Evolutionary conservation across 1,140 invertebrate species (phyloP).

Genomic region (Philopotamus ludificatus): DNA sequence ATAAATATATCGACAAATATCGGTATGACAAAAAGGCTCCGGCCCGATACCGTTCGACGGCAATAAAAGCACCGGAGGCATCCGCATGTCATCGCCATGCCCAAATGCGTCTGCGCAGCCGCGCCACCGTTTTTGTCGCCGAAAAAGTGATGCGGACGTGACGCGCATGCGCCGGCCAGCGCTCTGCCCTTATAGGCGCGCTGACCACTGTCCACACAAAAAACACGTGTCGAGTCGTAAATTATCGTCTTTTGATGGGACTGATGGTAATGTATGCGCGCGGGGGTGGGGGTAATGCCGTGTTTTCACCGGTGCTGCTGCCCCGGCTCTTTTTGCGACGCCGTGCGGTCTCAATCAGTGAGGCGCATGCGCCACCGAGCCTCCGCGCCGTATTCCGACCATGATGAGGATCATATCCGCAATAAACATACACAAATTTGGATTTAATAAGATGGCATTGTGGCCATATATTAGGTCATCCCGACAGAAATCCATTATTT

Average conservation of each 20-base stretch:
- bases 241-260: slow-evolving; percentile 40
- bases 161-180: slow-evolving; percentile 24
- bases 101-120: slow-evolving; percentile 31
- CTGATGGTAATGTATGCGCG: slow-evolving; percentile 38
- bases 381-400: no score
- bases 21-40: no score
- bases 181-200: slow-evolving; percentile 19
- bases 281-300: slow-evolving; percentile 1
- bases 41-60: slow-evolving; percentile 22
- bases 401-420: no score
- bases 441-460: no score
- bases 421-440: no score
- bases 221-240: slow-evolving; percentile 42
- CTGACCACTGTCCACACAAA: slow-evolving; percentile 20
- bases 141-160: slow-evolving; percentile 34
- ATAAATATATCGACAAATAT: no score
- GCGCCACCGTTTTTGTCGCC: slow-evolving; percentile 20
- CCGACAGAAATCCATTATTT: no score
- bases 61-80: slow-evolving; percentile 27
- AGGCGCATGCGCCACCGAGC: neutral
- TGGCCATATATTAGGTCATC: no score
- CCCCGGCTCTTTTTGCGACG: slow-evolving; percentile 5
- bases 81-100: slow-evolving; percentile 27
- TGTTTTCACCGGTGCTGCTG: slow-evolving; percentile 19
- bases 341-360: slow-evolving; percentile 27